A percentile compares a stretch with the other conserved stretches of the same genome.
These are phyloP conservation scores for Sphaerophoria taeniata DNA, from an alignment of 2,888 invertebrate genomes.

Conservation along the genomic window DNA sequence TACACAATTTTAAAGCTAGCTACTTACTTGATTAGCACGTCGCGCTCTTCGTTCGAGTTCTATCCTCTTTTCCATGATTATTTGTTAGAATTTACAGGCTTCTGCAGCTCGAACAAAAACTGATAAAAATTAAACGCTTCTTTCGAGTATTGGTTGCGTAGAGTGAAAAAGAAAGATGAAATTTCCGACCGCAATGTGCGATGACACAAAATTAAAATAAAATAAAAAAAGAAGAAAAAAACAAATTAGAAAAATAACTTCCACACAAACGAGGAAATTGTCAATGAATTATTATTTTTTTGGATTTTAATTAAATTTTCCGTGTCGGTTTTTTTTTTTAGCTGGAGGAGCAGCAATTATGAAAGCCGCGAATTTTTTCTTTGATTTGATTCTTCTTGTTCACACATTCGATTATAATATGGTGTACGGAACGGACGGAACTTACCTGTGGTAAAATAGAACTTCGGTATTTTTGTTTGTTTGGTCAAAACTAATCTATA, in stretches of 20 bases:
- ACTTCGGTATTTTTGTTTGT: no score
- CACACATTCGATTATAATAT: conserved; percentile 31
- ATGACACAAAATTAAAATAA: conserved; percentile 50
- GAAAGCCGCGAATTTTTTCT: conserved; percentile 72
- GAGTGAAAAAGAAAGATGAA: conserved; percentile 3
- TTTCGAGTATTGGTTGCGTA: conserved; percentile 17
- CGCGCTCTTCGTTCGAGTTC: conserved; percentile 96
- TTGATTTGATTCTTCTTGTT: conserved; percentile 39
- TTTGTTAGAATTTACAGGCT: conserved; percentile 79
- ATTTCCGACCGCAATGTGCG: conserved; percentile 40
- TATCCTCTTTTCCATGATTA: conserved; percentile 95
- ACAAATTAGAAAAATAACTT: conserved; percentile 43
- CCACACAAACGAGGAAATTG: conserved; percentile 47
- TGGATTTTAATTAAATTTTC: conserved; percentile 41
- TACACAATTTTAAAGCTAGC: conserved; percentile 19
- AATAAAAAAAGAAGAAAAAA: conserved; percentile 30
- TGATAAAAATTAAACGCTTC: conserved; percentile 55
- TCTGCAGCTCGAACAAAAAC: conserved; percentile 45
- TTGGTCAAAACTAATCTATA: no score
- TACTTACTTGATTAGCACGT: conserved; percentile 93
- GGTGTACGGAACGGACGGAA: conserved; percentile 60
- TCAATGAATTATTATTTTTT: conserved; percentile 15
- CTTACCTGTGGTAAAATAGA: conserved; percentile 45
- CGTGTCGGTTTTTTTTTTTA: conserved; percentile 63
- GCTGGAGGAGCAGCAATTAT: conserved; percentile 70